Base-by-base conservation (phyloP, 2,113 vertebrate genomes). In the Macrotis lagotis region DNA sequence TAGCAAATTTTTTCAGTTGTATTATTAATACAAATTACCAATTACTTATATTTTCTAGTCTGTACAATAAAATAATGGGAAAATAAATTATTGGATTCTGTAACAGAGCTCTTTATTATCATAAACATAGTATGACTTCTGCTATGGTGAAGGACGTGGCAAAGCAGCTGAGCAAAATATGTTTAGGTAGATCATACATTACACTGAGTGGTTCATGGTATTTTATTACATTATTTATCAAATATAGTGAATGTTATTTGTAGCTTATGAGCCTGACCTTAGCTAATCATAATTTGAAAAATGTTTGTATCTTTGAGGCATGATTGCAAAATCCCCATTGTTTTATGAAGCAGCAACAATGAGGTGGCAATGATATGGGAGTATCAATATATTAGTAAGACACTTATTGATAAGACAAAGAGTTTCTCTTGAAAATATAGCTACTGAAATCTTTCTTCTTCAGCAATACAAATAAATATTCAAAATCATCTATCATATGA, bases 151-250 rank as follows among this genome's bases (percentile, higher is more conserved):
- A 98, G 97, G 94, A 98, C 95, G 93, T 88, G 97, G 3, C 51
- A 50, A 2, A 96, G 89, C 48, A 93, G 88, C 11, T 93, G 95
- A 90, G 97, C 9, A 52, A 59, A 93, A 7, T 7, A 48, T 91
- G 96, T 91, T 92, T 14, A 22, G 66, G n/a, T 74, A 97, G 92
- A 96, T 92, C n/a, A 95, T 97, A 91, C 48, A 91, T 98, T 97
- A 96, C 11, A 93, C 26, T 50, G 51, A 97, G 48, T 92, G 96
- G 49, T 96, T 96, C 97, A 97, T 92, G 91, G 93, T 97, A 96
- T 93, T 97, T 97, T 97, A 96, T 93, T 94, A 96, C 90, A 94
- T 83, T 96, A 96, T 96, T 98, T 96, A 96, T 98, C 93, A 97
- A 94, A 55, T 91, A n/a, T 51, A 96, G 83, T 93, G 93, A 92